These are phyloP conservation scores for Papilio gigon DNA, from an alignment of 2,888 invertebrate species.

Conservation along the genomic window DNA sequence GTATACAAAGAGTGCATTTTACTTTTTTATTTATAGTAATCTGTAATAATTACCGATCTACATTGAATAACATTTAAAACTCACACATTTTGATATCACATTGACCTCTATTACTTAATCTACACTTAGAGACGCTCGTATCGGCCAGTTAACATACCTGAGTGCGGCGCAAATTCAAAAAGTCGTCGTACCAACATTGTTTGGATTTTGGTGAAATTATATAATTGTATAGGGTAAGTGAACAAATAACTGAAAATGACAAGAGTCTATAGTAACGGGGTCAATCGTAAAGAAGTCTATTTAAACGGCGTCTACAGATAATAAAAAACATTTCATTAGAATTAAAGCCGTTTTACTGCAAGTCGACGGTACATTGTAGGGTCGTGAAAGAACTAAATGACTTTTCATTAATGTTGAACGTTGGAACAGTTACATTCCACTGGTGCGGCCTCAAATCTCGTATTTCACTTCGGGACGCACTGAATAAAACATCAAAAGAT, in stretches of 20 bases:
- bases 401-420: constrained; percentile 12
- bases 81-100: no score
- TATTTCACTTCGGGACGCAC: constrained; percentile 20
- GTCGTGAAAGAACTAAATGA: constrained; percentile 29
- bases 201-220: no score
- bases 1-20: background rate
- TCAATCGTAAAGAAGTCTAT: background rate
- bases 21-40: no score
- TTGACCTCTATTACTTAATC: no score
- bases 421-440: constrained; percentile 6
- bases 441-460: constrained; percentile 15
- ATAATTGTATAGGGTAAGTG: background rate
- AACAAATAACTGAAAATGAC: background rate
- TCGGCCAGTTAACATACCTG: no score
- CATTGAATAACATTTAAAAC: no score
- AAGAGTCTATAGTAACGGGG: background rate
- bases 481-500: constrained; percentile 37
- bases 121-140: no score
- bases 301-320: background rate
- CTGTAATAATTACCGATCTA: no score
- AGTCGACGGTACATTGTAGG: background rate
- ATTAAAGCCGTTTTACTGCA: constrained; percentile 15
- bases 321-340: constrained; percentile 23
- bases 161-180: no score
- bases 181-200: no score